phyloP scores from a whole-genome alignment of 2,888 invertebrate genomes.

The Brassicogethes aeneus region DNA sequence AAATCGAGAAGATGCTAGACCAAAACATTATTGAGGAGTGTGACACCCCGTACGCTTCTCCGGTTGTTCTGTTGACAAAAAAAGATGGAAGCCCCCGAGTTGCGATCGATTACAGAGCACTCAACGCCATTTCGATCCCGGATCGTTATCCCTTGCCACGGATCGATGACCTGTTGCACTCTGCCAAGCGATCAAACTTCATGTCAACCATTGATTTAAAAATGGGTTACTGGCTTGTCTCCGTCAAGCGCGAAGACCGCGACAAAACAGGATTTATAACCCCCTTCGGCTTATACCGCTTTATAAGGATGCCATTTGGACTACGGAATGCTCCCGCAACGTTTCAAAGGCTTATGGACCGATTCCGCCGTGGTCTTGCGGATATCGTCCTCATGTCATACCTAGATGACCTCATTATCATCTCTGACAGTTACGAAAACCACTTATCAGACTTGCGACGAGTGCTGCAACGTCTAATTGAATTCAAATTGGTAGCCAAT shows the following conservation, averaged over 20 bases:
- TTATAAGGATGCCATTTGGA: too few species aligned
- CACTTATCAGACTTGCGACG: too few species aligned
- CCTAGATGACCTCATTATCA: too few species aligned
- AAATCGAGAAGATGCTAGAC: slow-evolving; percentile 25
- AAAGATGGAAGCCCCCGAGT: slow-evolving; percentile 23
- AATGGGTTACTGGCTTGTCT: slow-evolving; percentile 6
- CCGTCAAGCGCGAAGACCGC: slow-evolving; percentile 5
- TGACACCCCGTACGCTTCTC: slow-evolving; percentile 31
- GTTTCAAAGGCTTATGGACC: too few species aligned
- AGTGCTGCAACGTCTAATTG: too few species aligned
- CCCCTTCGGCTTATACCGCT: too few species aligned
- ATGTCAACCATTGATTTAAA: slow-evolving; percentile 12
- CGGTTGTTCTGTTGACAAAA: slow-evolving; percentile 29
- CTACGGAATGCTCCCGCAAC: too few species aligned
- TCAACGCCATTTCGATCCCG: slow-evolving; percentile 8
- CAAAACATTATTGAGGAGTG: slow-evolving; percentile 30
- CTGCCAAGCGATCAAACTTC: slow-evolving; percentile 7
- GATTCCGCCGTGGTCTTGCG: too few species aligned
- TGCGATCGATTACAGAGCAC: slow-evolving; percentile 29
- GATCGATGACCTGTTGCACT: slow-evolving; percentile 13
- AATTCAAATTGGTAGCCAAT: too few species aligned
- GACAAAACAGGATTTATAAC: too few species aligned
- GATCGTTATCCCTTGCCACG: slow-evolving; percentile 12
- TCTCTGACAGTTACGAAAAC: too few species aligned
- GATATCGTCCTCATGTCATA: too few species aligned